Conservation (phyloP, 1,140 invertebrate species). For the Drosophila sp. region DNA sequence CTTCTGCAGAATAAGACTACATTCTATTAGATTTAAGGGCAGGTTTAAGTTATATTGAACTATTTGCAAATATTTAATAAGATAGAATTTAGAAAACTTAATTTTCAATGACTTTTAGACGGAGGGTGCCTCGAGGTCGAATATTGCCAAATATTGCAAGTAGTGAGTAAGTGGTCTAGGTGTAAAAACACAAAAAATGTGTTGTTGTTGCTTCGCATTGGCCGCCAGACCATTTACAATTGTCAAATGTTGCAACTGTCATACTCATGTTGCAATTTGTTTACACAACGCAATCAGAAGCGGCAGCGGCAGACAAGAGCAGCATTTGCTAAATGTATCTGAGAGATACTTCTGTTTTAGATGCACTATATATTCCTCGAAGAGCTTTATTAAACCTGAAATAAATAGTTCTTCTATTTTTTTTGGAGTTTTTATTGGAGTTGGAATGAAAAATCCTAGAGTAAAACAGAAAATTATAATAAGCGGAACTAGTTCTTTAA, state of each 20-base stretch:
- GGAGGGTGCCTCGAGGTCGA: not conserved
- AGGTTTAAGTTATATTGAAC: not conserved
- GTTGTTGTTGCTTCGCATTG: constrained; percentile 42
- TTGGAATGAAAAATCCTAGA: no score
- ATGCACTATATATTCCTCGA: no score
- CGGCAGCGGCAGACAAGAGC: constrained; percentile 10
- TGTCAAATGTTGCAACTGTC: constrained; percentile 72
- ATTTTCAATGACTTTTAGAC: not conserved
- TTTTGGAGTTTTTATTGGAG: no score
- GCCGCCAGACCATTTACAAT: constrained; percentile 71
- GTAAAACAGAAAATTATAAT: no score
- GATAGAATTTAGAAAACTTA: not conserved
- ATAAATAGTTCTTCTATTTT: no score
- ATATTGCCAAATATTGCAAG: constrained; percentile 12
- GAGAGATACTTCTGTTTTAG: constrained; percentile 1
- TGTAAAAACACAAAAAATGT: constrained; percentile 37
- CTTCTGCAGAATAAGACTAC: not conserved
- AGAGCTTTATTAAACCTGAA: no score
- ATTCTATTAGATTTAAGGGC: not conserved
- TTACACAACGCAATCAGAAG: constrained; percentile 56
- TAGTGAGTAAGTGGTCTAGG: not conserved
- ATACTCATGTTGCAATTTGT: constrained; percentile 77
- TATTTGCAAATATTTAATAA: no score
- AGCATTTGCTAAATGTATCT: constrained; percentile 52
- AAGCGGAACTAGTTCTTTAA: no score